Base-by-base conservation (phyloP, 2,797 vertebrate species). In the Oryzias dopingdopingensis region DNA sequence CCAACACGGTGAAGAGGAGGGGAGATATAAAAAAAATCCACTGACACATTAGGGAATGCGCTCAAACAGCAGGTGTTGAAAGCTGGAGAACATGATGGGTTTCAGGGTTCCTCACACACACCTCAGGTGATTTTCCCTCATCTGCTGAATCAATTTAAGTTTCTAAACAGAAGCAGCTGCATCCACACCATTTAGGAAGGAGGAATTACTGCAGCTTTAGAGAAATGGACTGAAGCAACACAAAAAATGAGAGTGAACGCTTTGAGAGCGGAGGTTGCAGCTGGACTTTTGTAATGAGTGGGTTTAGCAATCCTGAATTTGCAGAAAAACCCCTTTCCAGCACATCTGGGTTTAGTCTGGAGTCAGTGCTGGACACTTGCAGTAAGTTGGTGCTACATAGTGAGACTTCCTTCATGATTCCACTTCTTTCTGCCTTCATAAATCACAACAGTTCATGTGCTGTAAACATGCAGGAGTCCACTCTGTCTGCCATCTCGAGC, bases 61-160 rank as follows among this genome's bases (percentile, higher is more conserved):
- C 56, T 62, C 57, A 77, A 72, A 83, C 79, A 59, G 65, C 59
- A 78, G 65, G 55, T 23, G 43, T 49, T 32, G 59, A 52, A 51
- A 62, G 37, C 23, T 42, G 49, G 44, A 64, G 62, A 76, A 70
- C 66, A 49, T 41, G 54, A 48, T 42, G 18, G 66, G 65, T 77
- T 59, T 85, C 63, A 47, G 51, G 54, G 57, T 44, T 51, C 32
- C 54, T 43, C 45, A 43, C 47, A 62, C 62, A 67, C 62, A 67
- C 40, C 52, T 65, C 42, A 43, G 77, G 69, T 66, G 43, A 65
- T 79, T 77, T 65, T 37, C 10, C 32, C 68, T 72, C 67, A 78
- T 77, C 69, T 78, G 74, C 62, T 65, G 66, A 71, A 41, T 67
- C 57, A 54, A 22, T 53, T 73, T 54, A 55, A 8, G 29, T 66